Evolutionary conservation across 2,888 invertebrate genomes (phyloP).

Genomic region (Platycheirus albimanus): DNA sequence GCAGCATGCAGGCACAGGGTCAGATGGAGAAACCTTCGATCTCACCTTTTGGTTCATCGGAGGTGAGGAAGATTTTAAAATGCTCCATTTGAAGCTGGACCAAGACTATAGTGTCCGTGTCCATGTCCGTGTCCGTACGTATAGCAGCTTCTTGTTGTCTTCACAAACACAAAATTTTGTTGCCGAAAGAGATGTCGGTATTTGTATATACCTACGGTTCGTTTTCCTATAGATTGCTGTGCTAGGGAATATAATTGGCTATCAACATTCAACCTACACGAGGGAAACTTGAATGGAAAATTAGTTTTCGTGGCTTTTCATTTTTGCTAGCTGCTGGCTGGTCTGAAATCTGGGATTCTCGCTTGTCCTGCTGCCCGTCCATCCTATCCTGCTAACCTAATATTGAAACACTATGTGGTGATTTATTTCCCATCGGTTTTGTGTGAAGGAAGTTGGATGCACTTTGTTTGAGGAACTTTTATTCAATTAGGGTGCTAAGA

Average conservation of each 20-base stretch:
- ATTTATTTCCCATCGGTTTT: slow-evolving; percentile 21
- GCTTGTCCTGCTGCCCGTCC: too few species aligned
- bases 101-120: neutral
- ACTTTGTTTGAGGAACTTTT: slow-evolving; percentile 24
- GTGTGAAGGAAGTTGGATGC: slow-evolving; percentile 18
- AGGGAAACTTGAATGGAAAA: slow-evolving; percentile 10
- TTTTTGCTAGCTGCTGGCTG: slow-evolving; percentile 2
- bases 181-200: slow-evolving; percentile 14
- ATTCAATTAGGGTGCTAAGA: slow-evolving; percentile 32
- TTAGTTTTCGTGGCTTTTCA: slow-evolving; percentile 52
- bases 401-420: slow-evolving; percentile 37
- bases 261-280: slow-evolving; percentile 16
- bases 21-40: slow-evolving; percentile 16
- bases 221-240: neutral
- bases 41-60: slow-evolving; percentile 27
- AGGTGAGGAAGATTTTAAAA: slow-evolving; percentile 33
- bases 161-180: slow-evolving; percentile 29
- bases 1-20: slow-evolving; percentile 20
- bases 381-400: slow-evolving; percentile 43
- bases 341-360: neutral
- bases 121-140: too few species aligned
- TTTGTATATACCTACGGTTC: neutral
- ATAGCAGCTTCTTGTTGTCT: slow-evolving; percentile 12
- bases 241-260: slow-evolving; percentile 34
- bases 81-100: slow-evolving; percentile 10